These are phyloP conservation scores for Drosophila nikananu DNA, from an alignment of 1,140 invertebrate genomes.

Conservation along the genomic window DNA sequence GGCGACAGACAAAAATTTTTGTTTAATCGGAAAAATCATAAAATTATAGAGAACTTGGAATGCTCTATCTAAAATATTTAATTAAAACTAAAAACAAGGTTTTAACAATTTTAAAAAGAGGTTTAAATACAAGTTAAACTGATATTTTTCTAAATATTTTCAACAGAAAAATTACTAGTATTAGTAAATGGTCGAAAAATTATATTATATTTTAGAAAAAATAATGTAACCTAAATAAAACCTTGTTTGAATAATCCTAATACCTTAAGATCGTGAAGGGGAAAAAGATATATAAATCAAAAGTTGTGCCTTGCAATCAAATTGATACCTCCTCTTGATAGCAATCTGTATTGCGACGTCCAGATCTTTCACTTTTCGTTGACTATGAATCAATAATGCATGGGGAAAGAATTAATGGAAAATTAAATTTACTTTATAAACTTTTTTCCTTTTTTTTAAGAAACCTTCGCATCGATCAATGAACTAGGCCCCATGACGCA, in stretches of 20 bases:
- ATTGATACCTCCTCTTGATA: constrained; percentile 11
- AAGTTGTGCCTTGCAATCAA: constrained; percentile 4
- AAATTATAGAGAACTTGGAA: not conserved
- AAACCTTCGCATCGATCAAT: constrained; percentile 65
- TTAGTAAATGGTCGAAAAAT: too few species aligned
- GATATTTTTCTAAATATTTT: not conserved
- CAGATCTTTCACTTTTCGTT: constrained; percentile 41
- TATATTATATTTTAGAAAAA: too few species aligned
- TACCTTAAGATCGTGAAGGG: not conserved
- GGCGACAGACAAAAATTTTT: constrained; percentile 20
- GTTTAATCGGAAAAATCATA: not conserved
- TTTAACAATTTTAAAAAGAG: not conserved
- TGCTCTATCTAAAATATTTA: not conserved
- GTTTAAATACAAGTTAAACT: not conserved
- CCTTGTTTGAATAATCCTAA: not conserved
- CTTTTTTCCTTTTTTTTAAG: constrained; percentile 11
- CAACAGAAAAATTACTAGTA: not conserved
- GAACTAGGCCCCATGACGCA: constrained; percentile 42
- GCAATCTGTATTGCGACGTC: constrained; percentile 5
- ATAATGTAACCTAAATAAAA: too few species aligned
- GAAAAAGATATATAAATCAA: not conserved
- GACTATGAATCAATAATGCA: constrained; percentile 40
- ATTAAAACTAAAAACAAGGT: not conserved
- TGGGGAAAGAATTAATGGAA: constrained; percentile 57
- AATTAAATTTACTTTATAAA: constrained; percentile 53